These are phyloP conservation scores for Galagoides demidoff DNA, from an alignment of 2,797 vertebrate species.

Conservation along the genomic window DNA sequence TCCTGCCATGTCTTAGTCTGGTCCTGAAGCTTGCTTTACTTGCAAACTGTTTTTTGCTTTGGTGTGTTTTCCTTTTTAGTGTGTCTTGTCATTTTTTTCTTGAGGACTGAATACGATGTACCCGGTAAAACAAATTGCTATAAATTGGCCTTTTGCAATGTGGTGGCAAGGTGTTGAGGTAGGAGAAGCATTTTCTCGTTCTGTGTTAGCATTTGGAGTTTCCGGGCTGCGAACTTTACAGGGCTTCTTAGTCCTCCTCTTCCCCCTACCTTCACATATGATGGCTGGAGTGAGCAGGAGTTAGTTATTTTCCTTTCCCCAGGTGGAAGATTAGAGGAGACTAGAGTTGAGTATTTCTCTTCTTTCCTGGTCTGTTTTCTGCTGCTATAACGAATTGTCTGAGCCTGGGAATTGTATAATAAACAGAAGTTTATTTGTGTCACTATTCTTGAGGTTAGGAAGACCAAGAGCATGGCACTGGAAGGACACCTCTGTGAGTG, in stretches of 20 bases:
- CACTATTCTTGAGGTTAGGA: background rate
- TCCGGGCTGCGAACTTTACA: background rate
- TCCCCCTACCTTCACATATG: background rate
- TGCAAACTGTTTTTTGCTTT: background rate
- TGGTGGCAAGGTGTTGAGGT: background rate
- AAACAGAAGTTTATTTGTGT: background rate
- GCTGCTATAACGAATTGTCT: background rate
- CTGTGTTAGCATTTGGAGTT: too few species aligned
- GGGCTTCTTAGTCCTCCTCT: background rate
- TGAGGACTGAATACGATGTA: background rate
- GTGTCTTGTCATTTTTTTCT: background rate
- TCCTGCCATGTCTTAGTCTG: background rate
- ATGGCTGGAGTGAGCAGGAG: background rate
- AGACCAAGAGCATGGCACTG: background rate
- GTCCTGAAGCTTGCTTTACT: background rate
- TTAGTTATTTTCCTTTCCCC: background rate
- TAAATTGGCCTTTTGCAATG: background rate
- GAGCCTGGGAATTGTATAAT: background rate
- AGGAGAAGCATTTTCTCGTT: background rate
- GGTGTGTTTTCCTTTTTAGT: background rate
- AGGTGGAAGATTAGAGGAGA: background rate
- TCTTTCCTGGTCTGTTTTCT: background rate
- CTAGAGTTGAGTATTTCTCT: background rate
- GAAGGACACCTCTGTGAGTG: background rate
- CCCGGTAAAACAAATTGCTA: background rate